Evolutionary conservation across 1,140 invertebrate species (phyloP).

Genomic region (Caenorhabditis brenneri): DNA sequence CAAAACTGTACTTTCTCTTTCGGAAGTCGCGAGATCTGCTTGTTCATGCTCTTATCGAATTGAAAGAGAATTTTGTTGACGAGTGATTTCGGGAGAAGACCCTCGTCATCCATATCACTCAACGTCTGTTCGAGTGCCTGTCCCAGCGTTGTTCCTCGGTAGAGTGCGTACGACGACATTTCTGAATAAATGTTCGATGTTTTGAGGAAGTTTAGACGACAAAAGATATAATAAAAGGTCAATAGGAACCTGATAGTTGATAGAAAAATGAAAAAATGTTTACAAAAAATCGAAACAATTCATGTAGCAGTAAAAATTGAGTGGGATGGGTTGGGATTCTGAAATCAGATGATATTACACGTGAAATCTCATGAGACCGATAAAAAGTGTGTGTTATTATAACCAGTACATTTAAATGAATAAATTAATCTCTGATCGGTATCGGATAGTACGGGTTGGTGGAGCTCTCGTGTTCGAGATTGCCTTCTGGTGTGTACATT

Average conservation of each 20-base stretch:
- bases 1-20: constrained; percentile 67
- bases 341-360: neutral
- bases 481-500: neutral
- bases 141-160: constrained; percentile 94
- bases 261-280: too few relatives aligned
- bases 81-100: constrained; percentile 85
- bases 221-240: too few relatives aligned
- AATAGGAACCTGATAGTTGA: too few relatives aligned
- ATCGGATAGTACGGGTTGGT: neutral
- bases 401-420: neutral
- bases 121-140: constrained; percentile 93
- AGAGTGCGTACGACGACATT: constrained; percentile 86
- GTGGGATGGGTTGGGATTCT: too few relatives aligned
- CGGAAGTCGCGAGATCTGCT: constrained; percentile 79
- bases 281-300: too few relatives aligned
- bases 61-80: constrained; percentile 90
- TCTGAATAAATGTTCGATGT: neutral
- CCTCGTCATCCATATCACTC: constrained; percentile 91
- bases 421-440: neutral
- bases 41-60: constrained; percentile 96
- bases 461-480: neutral
- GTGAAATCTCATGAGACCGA: neutral
- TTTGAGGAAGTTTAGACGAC: neutral
- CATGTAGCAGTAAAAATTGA: too few relatives aligned
- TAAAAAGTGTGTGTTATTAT: neutral